Conservation (phyloP, 2,888 invertebrate species). For the Onthophagus sagittarius region DNA sequence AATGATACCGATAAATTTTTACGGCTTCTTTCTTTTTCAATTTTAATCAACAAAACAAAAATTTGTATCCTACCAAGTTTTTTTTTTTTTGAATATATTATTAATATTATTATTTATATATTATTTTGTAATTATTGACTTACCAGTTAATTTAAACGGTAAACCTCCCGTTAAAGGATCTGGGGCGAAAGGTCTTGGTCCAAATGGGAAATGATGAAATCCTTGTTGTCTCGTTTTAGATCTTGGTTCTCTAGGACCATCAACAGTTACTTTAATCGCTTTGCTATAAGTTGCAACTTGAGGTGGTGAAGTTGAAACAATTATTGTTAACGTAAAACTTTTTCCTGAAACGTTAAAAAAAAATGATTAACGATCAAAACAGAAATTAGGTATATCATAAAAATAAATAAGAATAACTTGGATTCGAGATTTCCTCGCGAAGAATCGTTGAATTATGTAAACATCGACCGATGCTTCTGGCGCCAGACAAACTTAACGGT, state of each 20-base stretch:
- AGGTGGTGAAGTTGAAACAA: conserved; percentile 88
- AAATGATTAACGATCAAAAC: too few relatives aligned
- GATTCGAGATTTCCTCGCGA: conserved; percentile 9
- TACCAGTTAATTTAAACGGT: conserved; percentile 84
- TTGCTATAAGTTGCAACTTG: conserved; percentile 96
- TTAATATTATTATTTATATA: too few relatives aligned
- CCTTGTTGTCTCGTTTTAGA: conserved; percentile 88
- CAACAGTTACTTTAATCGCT: conserved; percentile 99
- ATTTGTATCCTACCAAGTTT: too few relatives aligned
- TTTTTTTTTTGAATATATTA: background rate
- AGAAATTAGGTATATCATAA: conserved; percentile 8
- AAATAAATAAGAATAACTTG: conserved; percentile 23
- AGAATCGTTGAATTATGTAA: conserved; percentile 28
- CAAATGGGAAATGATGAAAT: conserved; percentile 87
- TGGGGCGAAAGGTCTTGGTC: conserved; percentile 75
- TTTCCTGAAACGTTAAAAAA: conserved; percentile 69
- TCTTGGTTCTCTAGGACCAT: conserved; percentile 95
- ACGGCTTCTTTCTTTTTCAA: background rate
- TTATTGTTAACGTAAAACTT: conserved; percentile 94
- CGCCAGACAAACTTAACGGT: conserved; percentile 13
- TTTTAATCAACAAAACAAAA: background rate
- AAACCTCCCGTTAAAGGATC: conserved; percentile 74
- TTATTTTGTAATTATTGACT: too few relatives aligned
- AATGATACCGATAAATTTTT: background rate
- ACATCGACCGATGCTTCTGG: conserved; percentile 21